Evolutionary conservation across 1,140 invertebrate genomes (phyloP), one percentile per base, ranked within the genome.

Genomic region (Odontomachus brunneus): DNA sequence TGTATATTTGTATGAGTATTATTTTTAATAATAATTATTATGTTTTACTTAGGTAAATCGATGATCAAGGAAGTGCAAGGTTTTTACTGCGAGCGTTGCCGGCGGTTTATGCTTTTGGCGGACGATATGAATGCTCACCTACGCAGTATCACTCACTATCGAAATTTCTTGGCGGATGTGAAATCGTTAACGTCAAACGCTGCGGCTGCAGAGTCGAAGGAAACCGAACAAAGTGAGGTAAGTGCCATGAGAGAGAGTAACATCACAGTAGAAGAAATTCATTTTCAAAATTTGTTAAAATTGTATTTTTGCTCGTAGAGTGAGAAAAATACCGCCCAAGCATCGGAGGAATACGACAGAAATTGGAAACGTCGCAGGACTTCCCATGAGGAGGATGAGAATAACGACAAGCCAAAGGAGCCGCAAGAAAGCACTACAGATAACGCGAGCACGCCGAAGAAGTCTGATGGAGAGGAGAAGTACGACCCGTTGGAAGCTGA

Each of bases 111-210:
- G 94, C 72, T 93, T 7, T 89, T 90, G 19, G 84, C 89, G 67
- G 93, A 94, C 33, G 94, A 94, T 73, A 91, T 94, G 91, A 90
- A 88, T 19, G 92, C 91, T 81, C 94, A 94, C 90, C 80, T 94
- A 29, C 92, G 92, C 26, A 93, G 90, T 14, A 91, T 93, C 3
- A 93, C 93, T 19, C 94, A 94, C 87, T 94, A 93, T 29, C 90
- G 93, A 49, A 94, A 92, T 66, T 94, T 94, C 24, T 89, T 93
- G 12, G 91, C 92, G 49, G 93, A 94, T 85, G 88, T 93, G 1
- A 94, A 94, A 80, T 57, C 89, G 29, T 91, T 92, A 62, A 84
- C 89, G 26, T 76, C 86, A 0, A 82, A 0, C 51, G 19, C 74
- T 0, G 48, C 82, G 72, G 44, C 22, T 26, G 1, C 76, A 51